Evolutionary conservation across 2,888 invertebrate genomes (phyloP).

Genomic region (Papilio protenor): DNA sequence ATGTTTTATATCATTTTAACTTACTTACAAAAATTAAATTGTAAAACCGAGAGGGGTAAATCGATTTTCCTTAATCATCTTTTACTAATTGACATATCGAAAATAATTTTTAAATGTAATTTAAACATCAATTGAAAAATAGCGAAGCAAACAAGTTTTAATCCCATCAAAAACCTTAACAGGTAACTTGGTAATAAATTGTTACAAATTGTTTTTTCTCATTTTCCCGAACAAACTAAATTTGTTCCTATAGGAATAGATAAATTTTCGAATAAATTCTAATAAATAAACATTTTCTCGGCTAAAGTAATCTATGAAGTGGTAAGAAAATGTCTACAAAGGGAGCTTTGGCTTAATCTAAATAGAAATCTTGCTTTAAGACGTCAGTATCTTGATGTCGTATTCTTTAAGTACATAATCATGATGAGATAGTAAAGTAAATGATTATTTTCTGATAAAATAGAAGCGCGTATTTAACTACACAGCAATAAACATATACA

Average conservation of each 20-base stretch:
- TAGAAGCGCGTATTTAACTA: neutral
- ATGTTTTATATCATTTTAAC: neutral
- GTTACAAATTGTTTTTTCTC: neutral
- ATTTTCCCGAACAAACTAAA: neutral
- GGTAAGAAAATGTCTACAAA: slow-evolving; percentile 16
- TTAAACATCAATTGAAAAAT: too few relatives aligned
- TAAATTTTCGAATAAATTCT: neutral
- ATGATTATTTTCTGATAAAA: neutral
- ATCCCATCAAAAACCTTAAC: too few relatives aligned
- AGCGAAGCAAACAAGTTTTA: too few relatives aligned
- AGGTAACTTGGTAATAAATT: neutral
- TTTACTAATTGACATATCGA: neutral
- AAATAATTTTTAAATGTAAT: too few relatives aligned
- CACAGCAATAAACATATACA: neutral
- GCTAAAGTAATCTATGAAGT: slow-evolving; percentile 8
- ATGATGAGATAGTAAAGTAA: slow-evolving; percentile 8
- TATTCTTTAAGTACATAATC: neutral
- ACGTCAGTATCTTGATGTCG: neutral
- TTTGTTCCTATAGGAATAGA: neutral
- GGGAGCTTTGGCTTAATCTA: neutral
- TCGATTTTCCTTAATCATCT: neutral
- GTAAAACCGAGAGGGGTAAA: neutral
- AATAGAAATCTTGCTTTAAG: slow-evolving; percentile 13
- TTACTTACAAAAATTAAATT: neutral
- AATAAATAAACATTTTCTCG: slow-evolving; percentile 14